These are phyloP conservation scores for Pseudomugil tenellus DNA, from an alignment of 2,797 vertebrate genomes.

Conservation along the genomic window DNA sequence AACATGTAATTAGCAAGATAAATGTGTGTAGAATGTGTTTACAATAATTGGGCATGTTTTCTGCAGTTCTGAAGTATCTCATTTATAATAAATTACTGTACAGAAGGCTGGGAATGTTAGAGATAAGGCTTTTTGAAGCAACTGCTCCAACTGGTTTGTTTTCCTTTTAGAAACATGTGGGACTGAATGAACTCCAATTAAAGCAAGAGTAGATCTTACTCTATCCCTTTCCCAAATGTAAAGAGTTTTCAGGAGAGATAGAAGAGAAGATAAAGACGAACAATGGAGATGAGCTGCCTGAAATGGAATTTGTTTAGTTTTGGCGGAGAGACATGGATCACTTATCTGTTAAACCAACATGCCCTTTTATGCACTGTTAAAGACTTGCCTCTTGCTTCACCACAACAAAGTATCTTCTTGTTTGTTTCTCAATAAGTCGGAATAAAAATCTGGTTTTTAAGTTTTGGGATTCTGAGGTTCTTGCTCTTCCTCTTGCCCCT, in stretches of 20 bases:
- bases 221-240: slow-evolving; percentile 66
- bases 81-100: slow-evolving; percentile 45
- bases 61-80: slow-evolving; percentile 38
- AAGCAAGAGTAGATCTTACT: slow-evolving; percentile 56
- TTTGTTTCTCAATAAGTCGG: slow-evolving; percentile 72
- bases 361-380: slow-evolving; percentile 70
- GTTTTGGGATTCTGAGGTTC: slow-evolving; percentile 27
- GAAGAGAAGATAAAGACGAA: slow-evolving; percentile 75
- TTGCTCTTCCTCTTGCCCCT: slow-evolving; percentile 32
- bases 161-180: slow-evolving; percentile 58
- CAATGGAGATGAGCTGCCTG: slow-evolving; percentile 79
- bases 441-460: slow-evolving; percentile 52
- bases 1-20: slow-evolving; percentile 43
- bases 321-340: slow-evolving; percentile 80
- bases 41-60: slow-evolving; percentile 37
- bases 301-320: slow-evolving; percentile 87
- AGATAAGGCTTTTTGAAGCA: slow-evolving; percentile 37
- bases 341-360: slow-evolving; percentile 84
- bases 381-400: slow-evolving; percentile 65
- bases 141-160: slow-evolving; percentile 40
- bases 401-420: slow-evolving; percentile 75
- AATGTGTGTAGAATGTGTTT: slow-evolving; percentile 28
- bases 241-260: slow-evolving; percentile 74
- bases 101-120: slow-evolving; percentile 33
- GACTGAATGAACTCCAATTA: slow-evolving; percentile 63